phyloP scores from a whole-genome alignment of 2,113 vertebrate genomes.

The Anseranas semipalmata region DNA sequence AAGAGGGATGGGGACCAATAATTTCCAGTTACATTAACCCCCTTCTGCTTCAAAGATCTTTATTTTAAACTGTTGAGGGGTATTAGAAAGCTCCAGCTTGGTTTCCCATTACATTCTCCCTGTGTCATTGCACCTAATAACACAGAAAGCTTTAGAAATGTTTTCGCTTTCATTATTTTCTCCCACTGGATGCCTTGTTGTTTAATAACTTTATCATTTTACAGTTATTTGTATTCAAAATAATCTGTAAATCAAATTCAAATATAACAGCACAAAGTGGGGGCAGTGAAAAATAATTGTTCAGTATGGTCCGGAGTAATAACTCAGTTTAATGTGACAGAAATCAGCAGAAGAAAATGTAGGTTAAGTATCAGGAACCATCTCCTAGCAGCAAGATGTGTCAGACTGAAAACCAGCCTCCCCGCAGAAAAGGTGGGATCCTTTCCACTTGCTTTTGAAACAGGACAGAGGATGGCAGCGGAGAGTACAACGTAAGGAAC shows the following conservation, averaged over 20 bases:
- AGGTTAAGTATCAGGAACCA: conserved; percentile 38
- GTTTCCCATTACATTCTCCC: conserved; percentile 60
- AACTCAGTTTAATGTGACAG: background rate
- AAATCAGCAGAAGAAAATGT: conserved; percentile 1
- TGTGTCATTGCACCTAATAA: conserved; percentile 56
- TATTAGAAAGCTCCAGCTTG: conserved; percentile 58
- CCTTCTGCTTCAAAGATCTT: conserved; percentile 55
- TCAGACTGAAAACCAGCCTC: background rate
- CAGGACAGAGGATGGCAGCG: background rate
- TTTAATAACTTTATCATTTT: conserved; percentile 56
- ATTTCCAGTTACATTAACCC: conserved; percentile 42
- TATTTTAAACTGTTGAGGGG: conserved; percentile 47
- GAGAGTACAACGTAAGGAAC: background rate
- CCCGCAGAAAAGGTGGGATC: background rate
- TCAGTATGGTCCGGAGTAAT: conserved; percentile 1
- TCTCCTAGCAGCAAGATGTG: background rate
- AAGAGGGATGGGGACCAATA: background rate
- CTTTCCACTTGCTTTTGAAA: background rate
- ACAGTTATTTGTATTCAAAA: conserved; percentile 54
- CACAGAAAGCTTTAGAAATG: conserved; percentile 41
- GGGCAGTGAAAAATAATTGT: conserved; percentile 37
- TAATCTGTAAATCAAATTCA: conserved; percentile 50
- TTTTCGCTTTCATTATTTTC: conserved; percentile 59
- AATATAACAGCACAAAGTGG: background rate
- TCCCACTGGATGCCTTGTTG: conserved; percentile 27